Base-by-base conservation (phyloP, 2,113 vertebrate species). In the Felis catus region DNA sequence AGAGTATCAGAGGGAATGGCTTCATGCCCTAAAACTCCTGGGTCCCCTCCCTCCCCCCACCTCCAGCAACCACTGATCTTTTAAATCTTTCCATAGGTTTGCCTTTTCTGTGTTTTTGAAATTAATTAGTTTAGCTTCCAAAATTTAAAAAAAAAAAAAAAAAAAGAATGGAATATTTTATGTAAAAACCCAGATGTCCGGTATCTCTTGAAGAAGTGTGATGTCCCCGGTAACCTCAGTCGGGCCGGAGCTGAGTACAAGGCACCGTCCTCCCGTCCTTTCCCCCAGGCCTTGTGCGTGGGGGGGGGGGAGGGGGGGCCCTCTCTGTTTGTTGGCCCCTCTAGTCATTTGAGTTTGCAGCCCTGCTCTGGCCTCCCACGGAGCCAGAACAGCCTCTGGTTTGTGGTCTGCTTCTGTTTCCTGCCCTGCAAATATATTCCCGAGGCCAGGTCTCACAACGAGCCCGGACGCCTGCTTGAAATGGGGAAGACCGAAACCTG, bases 241-340 rank as follows among this genome's bases (percentile, higher is more conserved):
- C 11, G 12, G 29, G 21, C 63, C 85, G 33, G 9, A 71, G 16
- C 58, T 18, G 39, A 55, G 25, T 0, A 7, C 11, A 25, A 1
- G 78, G 33, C 2, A 11, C 76, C 23, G 51, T 31, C 31, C 33
- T 82, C 36, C 31, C 3, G 0, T 12, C 48, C 25, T 7, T 15
- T 45, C 33, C 71, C 53, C 51, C 7, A 1, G 2, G 0, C n/a
- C n/a, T 4, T 2, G 12, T 68, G 25, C 11, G 0, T 0, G 73
- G 3, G 25, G 39, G 39, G 39, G 39, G 25, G 0, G 0, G 73
- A 3, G 25, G 39, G 39, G 39, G 39, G 25, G 31, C 1, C 25
- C 0, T 39, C 25, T 45, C 16, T 31, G 23, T 53, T 66, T 31
- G 15, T 33, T 27, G 31, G 73, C 11, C 11, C 73, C 48, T 29